Percentiles rank a stretch among this genome's conserved stretches.
These are phyloP conservation scores for Drosophila persimilis DNA, from an alignment of 1,140 invertebrate genomes.

Conservation along the genomic window DNA sequence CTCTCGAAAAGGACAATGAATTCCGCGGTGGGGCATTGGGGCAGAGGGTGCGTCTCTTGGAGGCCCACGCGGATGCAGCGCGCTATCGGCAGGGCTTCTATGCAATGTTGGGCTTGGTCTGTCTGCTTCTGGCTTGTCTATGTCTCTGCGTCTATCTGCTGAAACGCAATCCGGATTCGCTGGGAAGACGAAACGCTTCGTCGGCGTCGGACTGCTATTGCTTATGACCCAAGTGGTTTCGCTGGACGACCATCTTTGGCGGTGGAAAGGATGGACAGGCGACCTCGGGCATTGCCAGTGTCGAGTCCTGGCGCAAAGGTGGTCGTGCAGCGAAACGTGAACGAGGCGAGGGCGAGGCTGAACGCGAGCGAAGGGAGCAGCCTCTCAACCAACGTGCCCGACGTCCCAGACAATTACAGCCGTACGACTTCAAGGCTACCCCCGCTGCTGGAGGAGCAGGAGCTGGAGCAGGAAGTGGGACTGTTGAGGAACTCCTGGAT, in stretches of 20 bases:
- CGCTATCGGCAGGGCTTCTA: conserved; percentile 81
- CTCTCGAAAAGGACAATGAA: conserved; percentile 40
- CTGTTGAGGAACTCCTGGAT: conserved; percentile 71
- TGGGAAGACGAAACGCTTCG: conserved; percentile 31
- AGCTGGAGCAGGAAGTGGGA: conserved; percentile 27
- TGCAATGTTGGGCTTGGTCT: conserved; percentile 70
- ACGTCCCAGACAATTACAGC: conserved; percentile 65
- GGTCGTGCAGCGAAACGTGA: conserved; percentile 71
- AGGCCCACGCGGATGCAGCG: conserved; percentile 71
- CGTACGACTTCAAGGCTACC: conserved; percentile 61
- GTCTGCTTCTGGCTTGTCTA: conserved; percentile 68
- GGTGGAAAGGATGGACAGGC: conserved; percentile 35
- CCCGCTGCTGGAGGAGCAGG: conserved; percentile 48
- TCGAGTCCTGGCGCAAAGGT: conserved; percentile 79
- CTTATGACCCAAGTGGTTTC: conserved; percentile 83
- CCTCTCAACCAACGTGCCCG: conserved; percentile 45
- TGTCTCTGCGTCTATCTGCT: conserved; percentile 76
- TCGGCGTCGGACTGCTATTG: conserved; percentile 44
- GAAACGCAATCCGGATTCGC: conserved; percentile 51
- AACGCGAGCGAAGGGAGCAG: conserved; percentile 27
- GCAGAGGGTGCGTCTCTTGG: conserved; percentile 60
- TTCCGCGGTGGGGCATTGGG: conserved; percentile 28
- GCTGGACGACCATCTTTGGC: conserved; percentile 76
- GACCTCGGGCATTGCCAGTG: conserved; percentile 64
- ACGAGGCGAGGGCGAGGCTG: conserved; percentile 21